phyloP scores from a whole-genome alignment of 2,888 invertebrate species.

The Priocnemis perturbator region DNA sequence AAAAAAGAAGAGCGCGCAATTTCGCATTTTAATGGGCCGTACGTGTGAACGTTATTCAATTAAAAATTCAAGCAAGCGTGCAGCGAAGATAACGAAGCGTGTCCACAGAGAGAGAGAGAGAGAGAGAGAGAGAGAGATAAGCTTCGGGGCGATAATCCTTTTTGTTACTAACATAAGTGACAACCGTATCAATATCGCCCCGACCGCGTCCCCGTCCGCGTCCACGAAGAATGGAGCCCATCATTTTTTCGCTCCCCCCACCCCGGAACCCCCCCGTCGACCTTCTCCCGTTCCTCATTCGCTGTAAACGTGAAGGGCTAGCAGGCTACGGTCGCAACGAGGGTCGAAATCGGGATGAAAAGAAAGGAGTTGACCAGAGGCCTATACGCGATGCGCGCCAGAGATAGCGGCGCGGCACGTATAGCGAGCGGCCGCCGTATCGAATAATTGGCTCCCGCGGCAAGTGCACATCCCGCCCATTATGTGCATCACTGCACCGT shows the following conservation, averaged over 20 bases:
- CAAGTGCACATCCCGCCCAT: slow-evolving; percentile 75
- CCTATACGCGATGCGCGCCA: slow-evolving; percentile 67
- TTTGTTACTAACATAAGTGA: too few relatives aligned
- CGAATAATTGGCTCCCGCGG: slow-evolving; percentile 76
- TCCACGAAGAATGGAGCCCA: too few relatives aligned
- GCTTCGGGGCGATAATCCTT: neutral
- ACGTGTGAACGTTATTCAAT: too few relatives aligned
- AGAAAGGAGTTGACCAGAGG: slow-evolving; percentile 60
- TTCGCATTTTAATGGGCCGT: neutral
- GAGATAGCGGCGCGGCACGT: slow-evolving; percentile 70
- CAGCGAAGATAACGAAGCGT: slow-evolving; percentile 31
- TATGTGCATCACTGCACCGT: slow-evolving; percentile 73
- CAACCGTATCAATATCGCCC: too few relatives aligned
- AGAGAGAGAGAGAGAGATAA: neutral
- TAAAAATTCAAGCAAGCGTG: too few relatives aligned
- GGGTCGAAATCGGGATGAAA: slow-evolving; percentile 28
- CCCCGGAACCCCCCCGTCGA: too few relatives aligned
- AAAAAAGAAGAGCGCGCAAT: slow-evolving; percentile 12
- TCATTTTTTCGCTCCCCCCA: too few relatives aligned
- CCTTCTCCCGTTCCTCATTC: too few relatives aligned
- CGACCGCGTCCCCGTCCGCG: too few relatives aligned
- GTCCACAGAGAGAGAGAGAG: too few relatives aligned
- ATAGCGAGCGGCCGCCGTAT: slow-evolving; percentile 68
- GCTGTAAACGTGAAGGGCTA: too few relatives aligned
- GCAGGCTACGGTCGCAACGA: too few relatives aligned